Percentiles rank a stretch among this genome's conserved stretches.
Evolutionary conservation across 2,797 vertebrate genomes (phyloP).

Genomic region (Myotis findleyi): DNA sequence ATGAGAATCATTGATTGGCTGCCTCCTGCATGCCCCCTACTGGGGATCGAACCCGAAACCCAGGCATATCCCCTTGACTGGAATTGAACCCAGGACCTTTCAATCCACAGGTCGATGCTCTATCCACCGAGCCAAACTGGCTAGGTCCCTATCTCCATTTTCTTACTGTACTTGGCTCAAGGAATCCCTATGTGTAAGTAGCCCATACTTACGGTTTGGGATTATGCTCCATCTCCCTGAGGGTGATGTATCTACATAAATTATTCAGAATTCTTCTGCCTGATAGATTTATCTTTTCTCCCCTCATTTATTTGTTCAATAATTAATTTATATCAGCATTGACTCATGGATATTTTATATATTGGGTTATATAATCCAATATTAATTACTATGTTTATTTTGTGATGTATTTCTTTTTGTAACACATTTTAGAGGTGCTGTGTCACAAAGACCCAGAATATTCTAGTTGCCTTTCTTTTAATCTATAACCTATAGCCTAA

Average conservation of each 20-base stretch:
- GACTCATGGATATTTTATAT: background rate
- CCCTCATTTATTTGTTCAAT: background rate
- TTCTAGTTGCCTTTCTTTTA: slow-evolving; percentile 25
- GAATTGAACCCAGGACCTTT: no score
- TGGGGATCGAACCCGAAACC: no score
- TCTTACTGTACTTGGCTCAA: background rate
- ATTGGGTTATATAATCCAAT: background rate
- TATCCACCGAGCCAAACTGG: no score
- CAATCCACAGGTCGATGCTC: no score
- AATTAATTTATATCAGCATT: background rate
- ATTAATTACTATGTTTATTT: background rate
- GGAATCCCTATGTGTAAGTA: background rate
- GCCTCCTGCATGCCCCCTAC: no score
- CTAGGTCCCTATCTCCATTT: background rate
- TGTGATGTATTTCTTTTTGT: slow-evolving; percentile 23
- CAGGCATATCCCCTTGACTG: no score
- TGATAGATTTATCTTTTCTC: background rate
- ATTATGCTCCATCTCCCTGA: background rate
- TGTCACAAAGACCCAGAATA: slow-evolving; percentile 15
- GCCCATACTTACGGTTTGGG: background rate
- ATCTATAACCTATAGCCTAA: background rate
- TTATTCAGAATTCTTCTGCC: slow-evolving; percentile 20
- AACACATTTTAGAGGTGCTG: slow-evolving; percentile 7
- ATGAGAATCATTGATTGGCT: no score
- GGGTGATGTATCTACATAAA: background rate